Percentiles rank a stretch among this genome's conserved stretches.
Evolutionary conservation across 2,113 vertebrate species (phyloP).

Genomic region (Sprattus sprattus): DNA sequence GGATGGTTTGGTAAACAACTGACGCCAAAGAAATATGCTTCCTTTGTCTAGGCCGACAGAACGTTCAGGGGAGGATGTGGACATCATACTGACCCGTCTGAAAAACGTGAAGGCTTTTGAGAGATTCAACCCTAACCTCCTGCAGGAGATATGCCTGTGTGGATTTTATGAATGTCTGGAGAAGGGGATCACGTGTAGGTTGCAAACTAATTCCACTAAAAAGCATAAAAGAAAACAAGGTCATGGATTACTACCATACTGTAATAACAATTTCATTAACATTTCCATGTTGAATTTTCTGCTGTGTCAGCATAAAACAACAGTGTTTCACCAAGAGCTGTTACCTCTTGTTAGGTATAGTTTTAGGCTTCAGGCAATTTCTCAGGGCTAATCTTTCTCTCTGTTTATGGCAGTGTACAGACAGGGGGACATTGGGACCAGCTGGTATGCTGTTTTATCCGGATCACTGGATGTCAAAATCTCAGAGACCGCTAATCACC

Average conservation of each 20-base stretch:
- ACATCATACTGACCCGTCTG: conserved; percentile 90
- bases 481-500: conserved; percentile 91
- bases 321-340: not conserved
- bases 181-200: conserved; percentile 93
- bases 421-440: conserved; percentile 95
- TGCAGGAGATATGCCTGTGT: conserved; percentile 93
- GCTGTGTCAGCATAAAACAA: too few species aligned
- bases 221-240: too few species aligned
- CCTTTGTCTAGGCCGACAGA: conserved; percentile 79
- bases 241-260: not conserved
- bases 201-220: not conserved
- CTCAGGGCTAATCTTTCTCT: not conserved
- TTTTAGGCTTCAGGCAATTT: not conserved
- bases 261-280: too few species aligned
- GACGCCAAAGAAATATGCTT: not conserved
- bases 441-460: conserved; percentile 94
- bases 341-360: not conserved
- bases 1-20: not conserved
- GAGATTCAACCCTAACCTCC: conserved; percentile 88
- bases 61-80: conserved; percentile 91
- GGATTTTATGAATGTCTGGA: conserved; percentile 94
- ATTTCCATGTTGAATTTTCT: too few species aligned
- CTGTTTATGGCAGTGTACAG: conserved; percentile 83
- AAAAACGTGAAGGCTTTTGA: conserved; percentile 94
- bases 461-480: conserved; percentile 97